Evolutionary conservation across 2,113 vertebrate genomes (phyloP), one percentile per base, ranked within the genome.

Genomic region (Chrysochloris asiatica): DNA sequence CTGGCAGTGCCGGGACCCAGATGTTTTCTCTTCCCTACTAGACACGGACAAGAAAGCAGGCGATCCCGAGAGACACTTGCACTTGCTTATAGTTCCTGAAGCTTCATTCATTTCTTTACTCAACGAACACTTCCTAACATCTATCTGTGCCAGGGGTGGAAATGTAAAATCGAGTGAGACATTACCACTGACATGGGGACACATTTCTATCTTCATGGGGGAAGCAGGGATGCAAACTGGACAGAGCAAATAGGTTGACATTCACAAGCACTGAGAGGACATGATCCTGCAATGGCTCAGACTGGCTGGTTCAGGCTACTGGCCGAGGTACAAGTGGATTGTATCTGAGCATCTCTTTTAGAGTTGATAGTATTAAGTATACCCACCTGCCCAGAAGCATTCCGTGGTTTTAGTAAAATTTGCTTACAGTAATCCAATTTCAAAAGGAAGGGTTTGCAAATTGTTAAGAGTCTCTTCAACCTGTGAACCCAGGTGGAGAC

Each of bases 1-100:
- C 21, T 78, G 75, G 33, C 41, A 50, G 69, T 43, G 26, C 26
- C 71, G n/a, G 28, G 30, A 63, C 4, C 13, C 14, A 43, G 10
- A 21, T 54, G 56, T 90, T 87, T 92, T 88, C 47, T 88, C 48
- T 89, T 87, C 61, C 38, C 50, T 90, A 36, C 19, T 41, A 54
- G 47, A 65, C 38, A 38, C n/a, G 14, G 76, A 83, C 22, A 91
- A 88, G 48, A 59, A 76, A 75, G 61, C 78, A 61, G 14, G 36
- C 48, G 71, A 38, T 16, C 28, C 47, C 72, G 54, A n/a, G 65
- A 67, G n/a, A 13, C 88, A 48, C 2, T 76, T 33, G 26, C 21
- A 61, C 72, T 92, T 77, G 47, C 41, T 86, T 93, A 73, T 67
- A 41, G 21, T n/a, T 82, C 28, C 14, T 79, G 36, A 63, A 69